Conservation (phyloP, 2,888 invertebrate genomes). For the Andricus quercusramuli region DNA sequence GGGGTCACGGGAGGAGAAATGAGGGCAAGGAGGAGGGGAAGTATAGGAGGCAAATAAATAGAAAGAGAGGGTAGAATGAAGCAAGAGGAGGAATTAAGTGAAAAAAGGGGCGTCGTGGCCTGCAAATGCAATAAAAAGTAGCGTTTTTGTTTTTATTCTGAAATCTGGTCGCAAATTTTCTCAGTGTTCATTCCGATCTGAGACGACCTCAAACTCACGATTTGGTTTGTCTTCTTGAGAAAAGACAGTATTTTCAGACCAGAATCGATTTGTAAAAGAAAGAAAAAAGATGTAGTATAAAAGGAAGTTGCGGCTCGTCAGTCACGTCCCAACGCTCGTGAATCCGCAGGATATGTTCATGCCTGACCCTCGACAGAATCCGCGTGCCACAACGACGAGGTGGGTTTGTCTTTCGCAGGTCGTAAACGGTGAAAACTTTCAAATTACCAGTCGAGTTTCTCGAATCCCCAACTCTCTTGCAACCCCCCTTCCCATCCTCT, state of each 20-base stretch:
- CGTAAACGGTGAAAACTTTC: conserved; percentile 53
- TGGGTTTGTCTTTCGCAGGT: conserved; percentile 39
- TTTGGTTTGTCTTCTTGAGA: not conserved
- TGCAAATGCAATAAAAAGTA: too few species aligned
- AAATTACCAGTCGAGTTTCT: conserved; percentile 48
- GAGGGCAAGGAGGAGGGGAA: too few species aligned
- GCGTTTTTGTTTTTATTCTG: too few species aligned
- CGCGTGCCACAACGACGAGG: conserved; percentile 21
- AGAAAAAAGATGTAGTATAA: not conserved
- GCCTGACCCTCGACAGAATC: conserved; percentile 30
- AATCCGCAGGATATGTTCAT: conserved; percentile 21
- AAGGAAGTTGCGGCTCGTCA: conserved; percentile 10
- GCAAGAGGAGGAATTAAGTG: too few species aligned
- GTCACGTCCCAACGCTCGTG: conserved; percentile 23
- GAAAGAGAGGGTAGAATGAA: too few species aligned
- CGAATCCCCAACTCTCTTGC: not conserved
- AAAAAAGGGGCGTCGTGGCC: too few species aligned
- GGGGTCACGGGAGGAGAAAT: too few species aligned
- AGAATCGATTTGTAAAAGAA: conserved; percentile 7
- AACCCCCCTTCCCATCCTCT: not conserved
- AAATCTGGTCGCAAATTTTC: too few species aligned
- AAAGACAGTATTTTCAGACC: not conserved
- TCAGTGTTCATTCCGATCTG: too few species aligned
- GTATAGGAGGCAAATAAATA: too few species aligned
- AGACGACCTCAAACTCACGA: not conserved